These are phyloP conservation scores for Pyrocoelia pectoralis DNA, from an alignment of 2,888 invertebrate species.

Conservation along the genomic window DNA sequence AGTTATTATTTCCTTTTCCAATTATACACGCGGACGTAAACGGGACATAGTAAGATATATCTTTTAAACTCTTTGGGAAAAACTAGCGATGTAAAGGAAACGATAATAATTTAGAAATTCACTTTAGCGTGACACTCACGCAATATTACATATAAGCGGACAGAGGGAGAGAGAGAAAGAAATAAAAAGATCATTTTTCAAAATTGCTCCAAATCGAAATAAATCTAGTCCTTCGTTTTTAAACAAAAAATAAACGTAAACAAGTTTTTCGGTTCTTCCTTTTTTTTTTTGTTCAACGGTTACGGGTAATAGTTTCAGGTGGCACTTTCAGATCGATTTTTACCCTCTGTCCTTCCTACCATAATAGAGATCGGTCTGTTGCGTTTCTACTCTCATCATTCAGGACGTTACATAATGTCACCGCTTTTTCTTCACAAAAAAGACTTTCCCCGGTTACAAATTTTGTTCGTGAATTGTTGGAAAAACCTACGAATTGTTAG, in stretches of 20 bases:
- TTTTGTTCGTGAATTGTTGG: background rate
- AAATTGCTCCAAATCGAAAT: background rate
- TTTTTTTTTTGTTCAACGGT: background rate
- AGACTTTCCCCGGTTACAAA: background rate
- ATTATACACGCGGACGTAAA: background rate
- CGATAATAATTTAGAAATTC: background rate
- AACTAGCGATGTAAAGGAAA: background rate
- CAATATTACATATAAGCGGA: background rate
- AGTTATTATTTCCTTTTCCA: background rate
- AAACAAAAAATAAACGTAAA: background rate
- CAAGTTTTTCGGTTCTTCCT: background rate
- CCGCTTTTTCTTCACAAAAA: conserved; percentile 4
- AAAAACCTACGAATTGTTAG: too few species aligned
- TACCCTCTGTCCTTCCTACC: conserved; percentile 6
- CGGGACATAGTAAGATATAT: background rate
- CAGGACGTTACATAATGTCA: conserved; percentile 7
- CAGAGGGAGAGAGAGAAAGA: background rate
- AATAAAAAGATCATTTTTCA: background rate
- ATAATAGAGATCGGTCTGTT: background rate
- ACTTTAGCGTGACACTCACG: background rate
- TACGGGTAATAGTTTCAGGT: background rate
- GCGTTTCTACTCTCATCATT: conserved; percentile 2
- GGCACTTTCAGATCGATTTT: background rate
- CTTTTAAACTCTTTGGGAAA: background rate
- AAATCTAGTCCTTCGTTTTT: background rate